phyloP scores from a whole-genome alignment of 2,113 vertebrate species.

The Brachyistius frenatus region DNA sequence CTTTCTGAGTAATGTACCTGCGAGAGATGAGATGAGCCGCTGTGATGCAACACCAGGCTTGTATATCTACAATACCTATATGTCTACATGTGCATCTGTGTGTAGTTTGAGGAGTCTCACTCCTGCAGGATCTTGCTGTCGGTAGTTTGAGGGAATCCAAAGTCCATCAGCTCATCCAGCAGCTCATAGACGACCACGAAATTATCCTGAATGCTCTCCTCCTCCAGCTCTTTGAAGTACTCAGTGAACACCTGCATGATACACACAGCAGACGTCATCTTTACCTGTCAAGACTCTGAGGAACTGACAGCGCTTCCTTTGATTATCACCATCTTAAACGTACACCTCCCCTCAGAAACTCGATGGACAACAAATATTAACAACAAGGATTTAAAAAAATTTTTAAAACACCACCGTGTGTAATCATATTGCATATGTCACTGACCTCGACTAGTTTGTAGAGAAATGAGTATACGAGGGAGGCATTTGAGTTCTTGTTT shows the following conservation, averaged over 20 bases:
- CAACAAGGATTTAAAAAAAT: neutral
- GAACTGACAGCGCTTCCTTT: neutral
- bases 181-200: conserved; percentile 96
- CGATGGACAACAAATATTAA: neutral
- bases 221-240: conserved; percentile 97
- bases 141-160: conserved; percentile 95
- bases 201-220: conserved; percentile 96
- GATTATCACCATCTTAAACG: neutral
- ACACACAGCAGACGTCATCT: neutral
- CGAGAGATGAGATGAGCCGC: neutral
- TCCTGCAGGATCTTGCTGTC: conserved; percentile 97
- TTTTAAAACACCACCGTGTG: neutral
- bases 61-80: neutral
- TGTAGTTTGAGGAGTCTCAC: conserved; percentile 78
- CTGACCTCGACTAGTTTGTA: conserved; percentile 95
- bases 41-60: conserved; percentile 6
- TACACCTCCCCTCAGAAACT: neutral
- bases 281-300: neutral
- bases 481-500: conserved; percentile 93
- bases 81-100: neutral
- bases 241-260: conserved; percentile 90
- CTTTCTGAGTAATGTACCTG: conserved; percentile 95
- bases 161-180: conserved; percentile 96
- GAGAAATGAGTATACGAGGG: conserved; percentile 92
- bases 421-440: neutral